These are phyloP conservation scores for Kryptolebias marmoratus DNA, from an alignment of 2,113 vertebrate species.

Conservation along the genomic window DNA sequence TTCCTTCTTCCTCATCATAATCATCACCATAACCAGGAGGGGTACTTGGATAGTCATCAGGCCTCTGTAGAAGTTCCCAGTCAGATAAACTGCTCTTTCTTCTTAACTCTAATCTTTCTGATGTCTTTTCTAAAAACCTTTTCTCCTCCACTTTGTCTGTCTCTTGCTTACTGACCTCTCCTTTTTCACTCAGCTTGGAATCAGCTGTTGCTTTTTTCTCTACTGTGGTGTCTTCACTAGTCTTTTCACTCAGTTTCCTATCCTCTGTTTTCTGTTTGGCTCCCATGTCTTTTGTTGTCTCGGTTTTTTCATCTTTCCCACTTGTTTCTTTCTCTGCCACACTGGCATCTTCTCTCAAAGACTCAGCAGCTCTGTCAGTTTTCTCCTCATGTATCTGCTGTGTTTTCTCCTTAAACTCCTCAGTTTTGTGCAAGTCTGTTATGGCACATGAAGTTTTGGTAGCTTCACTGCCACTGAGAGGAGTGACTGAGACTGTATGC, in stretches of 20 bases:
- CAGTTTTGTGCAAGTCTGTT: constrained; percentile 38
- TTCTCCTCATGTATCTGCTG: constrained; percentile 38
- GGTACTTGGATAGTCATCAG: constrained; percentile 63
- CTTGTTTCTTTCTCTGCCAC: constrained; percentile 35
- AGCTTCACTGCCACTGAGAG: constrained; percentile 54
- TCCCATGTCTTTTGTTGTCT: constrained; percentile 27
- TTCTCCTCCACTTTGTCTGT: constrained; percentile 43
- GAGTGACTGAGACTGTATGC: constrained; percentile 62
- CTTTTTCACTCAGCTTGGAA: constrained; percentile 37
- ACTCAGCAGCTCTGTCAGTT: constrained; percentile 1
- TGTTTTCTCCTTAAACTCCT: constrained; percentile 35
- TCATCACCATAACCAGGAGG: constrained; percentile 62
- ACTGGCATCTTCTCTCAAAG: constrained; percentile 40
- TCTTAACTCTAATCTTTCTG: constrained; percentile 70
- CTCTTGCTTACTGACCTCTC: constrained; percentile 27
- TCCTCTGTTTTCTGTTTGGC: constrained; percentile 39
- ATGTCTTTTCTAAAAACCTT: constrained; percentile 56
- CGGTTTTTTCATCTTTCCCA: constrained; percentile 33
- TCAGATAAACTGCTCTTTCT: constrained; percentile 75
- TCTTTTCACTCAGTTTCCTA: constrained; percentile 40
- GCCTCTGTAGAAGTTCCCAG: constrained; percentile 72
- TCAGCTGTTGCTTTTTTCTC: constrained; percentile 39
- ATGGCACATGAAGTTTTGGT: constrained; percentile 63
- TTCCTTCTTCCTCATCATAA: constrained; percentile 52
- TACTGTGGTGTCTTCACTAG: constrained; percentile 31